These are phyloP conservation scores for Polyergus mexicanus DNA, from an alignment of 1,140 invertebrate genomes.

Conservation along the genomic window DNA sequence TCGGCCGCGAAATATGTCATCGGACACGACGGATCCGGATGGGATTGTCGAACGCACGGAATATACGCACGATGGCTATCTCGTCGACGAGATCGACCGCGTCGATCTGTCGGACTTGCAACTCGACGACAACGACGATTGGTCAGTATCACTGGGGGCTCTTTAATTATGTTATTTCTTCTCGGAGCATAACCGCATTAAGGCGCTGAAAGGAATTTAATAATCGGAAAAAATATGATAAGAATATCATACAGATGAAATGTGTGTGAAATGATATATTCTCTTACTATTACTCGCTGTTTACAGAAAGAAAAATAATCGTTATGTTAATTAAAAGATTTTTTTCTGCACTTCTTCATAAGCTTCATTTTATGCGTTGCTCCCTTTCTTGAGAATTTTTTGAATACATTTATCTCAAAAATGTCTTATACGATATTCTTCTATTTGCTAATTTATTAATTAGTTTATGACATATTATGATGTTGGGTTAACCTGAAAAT, in stretches of 20 bases:
- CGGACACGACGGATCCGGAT: conserved; percentile 26
- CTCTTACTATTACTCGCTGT: neutral
- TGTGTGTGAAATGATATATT: conserved; percentile 21
- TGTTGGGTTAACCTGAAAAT: neutral
- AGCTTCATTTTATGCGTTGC: neutral
- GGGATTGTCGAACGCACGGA: conserved; percentile 36
- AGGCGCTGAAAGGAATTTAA: no score
- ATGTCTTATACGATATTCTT: neutral
- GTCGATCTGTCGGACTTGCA: conserved; percentile 59
- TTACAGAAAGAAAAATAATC: neutral
- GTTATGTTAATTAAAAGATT: neutral
- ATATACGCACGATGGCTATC: conserved; percentile 40
- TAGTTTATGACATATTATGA: neutral
- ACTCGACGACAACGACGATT: conserved; percentile 52
- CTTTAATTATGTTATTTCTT: neutral
- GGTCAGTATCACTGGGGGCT: conserved; percentile 49
- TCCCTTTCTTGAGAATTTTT: neutral
- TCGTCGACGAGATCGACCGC: conserved; percentile 51
- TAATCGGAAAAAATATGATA: neutral
- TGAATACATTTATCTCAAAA: neutral
- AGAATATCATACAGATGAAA: neutral
- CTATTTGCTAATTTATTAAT: neutral
- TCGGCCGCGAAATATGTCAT: conserved; percentile 67
- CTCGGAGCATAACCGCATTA: no score
- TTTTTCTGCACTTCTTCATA: neutral